Conservation (phyloP, 2,888 invertebrate species). For the Amphipyra tragopoginis region DNA sequence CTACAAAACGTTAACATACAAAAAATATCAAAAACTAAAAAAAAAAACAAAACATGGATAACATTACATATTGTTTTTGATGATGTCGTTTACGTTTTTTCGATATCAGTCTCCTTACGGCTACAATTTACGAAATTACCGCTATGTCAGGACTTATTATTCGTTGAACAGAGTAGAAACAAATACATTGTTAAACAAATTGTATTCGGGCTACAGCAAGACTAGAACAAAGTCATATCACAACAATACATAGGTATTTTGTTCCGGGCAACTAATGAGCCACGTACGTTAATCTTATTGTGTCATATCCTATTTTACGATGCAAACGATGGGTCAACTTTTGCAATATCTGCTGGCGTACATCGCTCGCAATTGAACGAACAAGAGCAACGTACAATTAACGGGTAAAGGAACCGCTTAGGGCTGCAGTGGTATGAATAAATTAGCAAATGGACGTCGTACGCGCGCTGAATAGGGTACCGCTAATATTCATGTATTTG, state of each 20-base stretch:
- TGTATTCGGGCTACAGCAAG: slow-evolving; percentile 14
- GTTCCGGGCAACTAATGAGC: slow-evolving; percentile 69
- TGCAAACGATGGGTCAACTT: slow-evolving; percentile 73
- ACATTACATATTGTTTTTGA: too few species aligned
- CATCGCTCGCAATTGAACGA: slow-evolving; percentile 79
- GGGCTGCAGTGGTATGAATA: slow-evolving; percentile 64
- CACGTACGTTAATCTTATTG: slow-evolving; percentile 68
- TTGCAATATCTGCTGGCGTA: slow-evolving; percentile 75
- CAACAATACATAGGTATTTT: slow-evolving; percentile 50
- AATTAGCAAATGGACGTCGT: slow-evolving; percentile 66
- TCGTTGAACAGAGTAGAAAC: too few species aligned
- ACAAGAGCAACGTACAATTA: slow-evolving; percentile 78
- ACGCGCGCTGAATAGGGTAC: slow-evolving; percentile 66
- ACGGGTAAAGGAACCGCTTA: slow-evolving; percentile 76
- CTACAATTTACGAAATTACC: too few species aligned
- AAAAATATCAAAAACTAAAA: too few species aligned
- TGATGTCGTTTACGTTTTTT: too few species aligned
- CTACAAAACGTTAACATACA: too few species aligned
- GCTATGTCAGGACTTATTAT: too few species aligned
- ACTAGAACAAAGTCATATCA: slow-evolving; percentile 40
- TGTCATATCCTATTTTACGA: slow-evolving; percentile 87
- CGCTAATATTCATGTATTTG: slow-evolving; percentile 65
- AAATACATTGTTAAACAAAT: slow-evolving; percentile 26
- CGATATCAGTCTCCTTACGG: too few species aligned
- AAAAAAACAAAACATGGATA: too few species aligned